Base-by-base conservation (phyloP, 2,113 vertebrate genomes). In the Podarcis cretensis region DNA sequence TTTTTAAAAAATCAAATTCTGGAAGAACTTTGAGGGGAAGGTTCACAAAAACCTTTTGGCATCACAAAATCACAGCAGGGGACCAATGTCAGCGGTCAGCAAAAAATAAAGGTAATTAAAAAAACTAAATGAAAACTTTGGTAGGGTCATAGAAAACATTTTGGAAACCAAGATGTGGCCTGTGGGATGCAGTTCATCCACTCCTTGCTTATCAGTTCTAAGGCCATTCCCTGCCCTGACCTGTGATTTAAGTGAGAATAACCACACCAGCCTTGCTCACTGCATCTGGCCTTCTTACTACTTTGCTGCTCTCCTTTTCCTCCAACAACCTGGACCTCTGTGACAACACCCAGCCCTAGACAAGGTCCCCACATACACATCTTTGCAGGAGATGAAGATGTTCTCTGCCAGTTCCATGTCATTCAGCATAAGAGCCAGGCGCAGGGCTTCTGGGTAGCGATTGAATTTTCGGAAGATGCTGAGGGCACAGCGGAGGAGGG, bases 351-450 rank as follows among this genome's bases (percentile, higher is more conserved):
- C 21, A 23, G 5, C 13, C 16, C 14, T 71, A 37, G 14, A 27
- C 2, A 48, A 84, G 86, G 3, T 13, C 16, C 16, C 73, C 27
- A 84, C 98, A 95, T 97, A 99, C 98, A 99, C 98, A 91, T 99
- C 99, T 95, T 99, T 99, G 97, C 99, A 99, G 92, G 99, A 99
- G 43, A 98, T 99, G 94, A 99, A 99, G 95, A 99, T 99, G 95
- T 99, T 98, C 95, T 99, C 99, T 59, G 99, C 98, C 83, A 99
- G 96, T 94, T 99, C 98, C 95, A 99, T 98, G 1, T 99, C 98
- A 57, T 99, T 99, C 84, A 99, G 98, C 97, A 99, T 99, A 90
- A 99, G 94, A 6, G 99, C 99, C 93, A 99, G 96, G 30, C 99
- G 98, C 91, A 99, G 96, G 21, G 99, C 99, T 95, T 99, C 99